Evolutionary conservation across 2,797 vertebrate species (phyloP).

Genomic region (Artibeus lituratus): DNA sequence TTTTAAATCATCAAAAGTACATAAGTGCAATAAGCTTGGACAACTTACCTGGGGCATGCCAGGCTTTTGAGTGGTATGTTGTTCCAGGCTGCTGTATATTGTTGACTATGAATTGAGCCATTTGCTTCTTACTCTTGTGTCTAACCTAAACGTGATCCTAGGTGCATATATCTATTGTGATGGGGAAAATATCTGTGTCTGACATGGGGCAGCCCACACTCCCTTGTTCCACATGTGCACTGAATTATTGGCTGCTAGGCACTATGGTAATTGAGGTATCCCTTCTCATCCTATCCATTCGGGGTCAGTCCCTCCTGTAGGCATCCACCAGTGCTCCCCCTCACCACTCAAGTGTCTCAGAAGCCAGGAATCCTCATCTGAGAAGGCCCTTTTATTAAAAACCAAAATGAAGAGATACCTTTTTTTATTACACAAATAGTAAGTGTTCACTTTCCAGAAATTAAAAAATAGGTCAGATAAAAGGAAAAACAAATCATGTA

Average conservation of each 20-base stretch:
- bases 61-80: not conserved
- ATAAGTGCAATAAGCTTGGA: not conserved
- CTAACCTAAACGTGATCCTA: not conserved
- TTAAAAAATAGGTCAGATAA: not conserved
- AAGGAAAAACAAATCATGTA: not conserved
- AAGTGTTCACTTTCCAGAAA: not conserved
- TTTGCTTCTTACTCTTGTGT: not conserved
- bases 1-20: not conserved
- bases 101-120: rapidly evolving
- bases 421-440: not conserved
- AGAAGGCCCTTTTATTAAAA: not conserved
- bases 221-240: not conserved
- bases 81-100: rapidly evolving
- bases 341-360: rapidly evolving
- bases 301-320: not conserved
- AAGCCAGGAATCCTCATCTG: not conserved
- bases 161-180: rapidly evolving
- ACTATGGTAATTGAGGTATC: not conserved
- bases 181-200: not conserved
- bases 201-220: not conserved
- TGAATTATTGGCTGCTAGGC: too few species aligned
- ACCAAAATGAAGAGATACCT: not conserved
- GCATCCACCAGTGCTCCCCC: rapidly evolving
- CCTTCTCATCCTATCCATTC: too few species aligned
- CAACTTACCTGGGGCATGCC: not conserved